Percentiles rank a stretch among this genome's conserved stretches.
Evolutionary conservation across 1,140 invertebrate genomes (phyloP).

Genomic region (Calliopsis andreniformis): DNA sequence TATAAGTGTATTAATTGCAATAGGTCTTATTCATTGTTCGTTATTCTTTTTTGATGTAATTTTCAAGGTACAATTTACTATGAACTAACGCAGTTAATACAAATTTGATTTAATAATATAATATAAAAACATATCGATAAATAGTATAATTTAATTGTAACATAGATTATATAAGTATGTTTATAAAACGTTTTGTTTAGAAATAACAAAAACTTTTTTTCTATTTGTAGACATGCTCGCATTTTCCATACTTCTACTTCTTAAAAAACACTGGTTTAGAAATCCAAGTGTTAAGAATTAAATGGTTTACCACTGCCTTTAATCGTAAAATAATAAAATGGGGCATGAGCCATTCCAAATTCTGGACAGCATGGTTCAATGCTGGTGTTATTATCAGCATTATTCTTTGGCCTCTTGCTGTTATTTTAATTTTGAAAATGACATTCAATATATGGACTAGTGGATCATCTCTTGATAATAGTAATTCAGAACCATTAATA

Average conservation of each 20-base stretch:
- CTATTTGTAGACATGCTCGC: slow-evolving; percentile 88
- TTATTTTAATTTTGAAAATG: slow-evolving; percentile 83
- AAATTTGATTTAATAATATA: background rate
- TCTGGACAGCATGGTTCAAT: slow-evolving; percentile 87
- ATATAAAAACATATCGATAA: background rate
- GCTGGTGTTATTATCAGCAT: slow-evolving; percentile 85
- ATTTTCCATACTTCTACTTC: slow-evolving; percentile 89
- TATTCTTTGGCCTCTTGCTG: slow-evolving; percentile 84
- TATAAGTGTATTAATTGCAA: slow-evolving; percentile 74
- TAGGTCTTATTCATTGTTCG: slow-evolving; percentile 83
- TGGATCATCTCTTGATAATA: slow-evolving; percentile 43
- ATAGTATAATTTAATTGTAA: background rate
- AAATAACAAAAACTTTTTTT: slow-evolving; percentile 25
- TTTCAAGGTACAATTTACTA: slow-evolving; percentile 83
- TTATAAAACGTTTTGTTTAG: slow-evolving; percentile 15
- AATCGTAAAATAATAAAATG: slow-evolving; percentile 89
- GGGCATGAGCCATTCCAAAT: slow-evolving; percentile 84
- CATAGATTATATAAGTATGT: background rate
- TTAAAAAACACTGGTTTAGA: slow-evolving; percentile 88
- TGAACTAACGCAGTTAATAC: background rate
- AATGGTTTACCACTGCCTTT: slow-evolving; percentile 89
- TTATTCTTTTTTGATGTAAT: slow-evolving; percentile 87
- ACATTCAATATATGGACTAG: slow-evolving; percentile 63
- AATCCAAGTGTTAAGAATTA: slow-evolving; percentile 86
- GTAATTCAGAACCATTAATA: slow-evolving; percentile 60